Evolutionary conservation across 1,140 invertebrate genomes (phyloP), one percentile per base, ranked within the genome.

Genomic region (Gryon sp.): DNA sequence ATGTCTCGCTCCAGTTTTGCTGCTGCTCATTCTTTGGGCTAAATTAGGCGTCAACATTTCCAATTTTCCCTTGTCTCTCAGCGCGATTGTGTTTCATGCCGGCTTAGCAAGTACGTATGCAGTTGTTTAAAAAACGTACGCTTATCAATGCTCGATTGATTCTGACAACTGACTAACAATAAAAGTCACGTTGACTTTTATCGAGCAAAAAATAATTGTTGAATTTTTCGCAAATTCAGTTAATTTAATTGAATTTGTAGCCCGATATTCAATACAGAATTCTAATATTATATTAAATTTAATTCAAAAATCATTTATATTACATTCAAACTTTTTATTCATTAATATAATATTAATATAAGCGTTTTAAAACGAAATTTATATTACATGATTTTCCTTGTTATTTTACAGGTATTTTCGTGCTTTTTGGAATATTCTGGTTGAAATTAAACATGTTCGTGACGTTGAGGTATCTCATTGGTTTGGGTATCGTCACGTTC

Each of bases 381-480:
- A n/a, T n/a, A n/a, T n/a, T n/a, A n/a, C n/a, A n/a, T n/a, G n/a
- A n/a, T n/a, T n/a, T n/a, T n/a, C n/a, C 41, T 45, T 66, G 59
- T 81, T 73, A 77, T 50, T 78, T 91, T 89, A 78, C 90, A 93
- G 94, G 91, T 46, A 97, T 98, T 38, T 94, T 99, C 82, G 91
- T 89, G 3, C 90, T 99, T 19, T 99, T 98, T 87, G 93, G 92
- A 40, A 88, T 95, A 73, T 98, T 99, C 87, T 99, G 97, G 96
- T 85, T 97, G 41, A 90, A 94, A 82, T 89, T 99, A 59, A 94
- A 97, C 81, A 99, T 99, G 98, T 99, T 99, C 89, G 92, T 94
- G 45, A 98, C 98, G n/a, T 89, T 98, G 79, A 94, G 95, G 74
- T 98, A 97, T 89, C 90, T 99, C 32, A 90, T 95, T 63, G 92